Evolutionary conservation across 2,797 vertebrate genomes (phyloP).

Genomic region (Salarias fasciatus): DNA sequence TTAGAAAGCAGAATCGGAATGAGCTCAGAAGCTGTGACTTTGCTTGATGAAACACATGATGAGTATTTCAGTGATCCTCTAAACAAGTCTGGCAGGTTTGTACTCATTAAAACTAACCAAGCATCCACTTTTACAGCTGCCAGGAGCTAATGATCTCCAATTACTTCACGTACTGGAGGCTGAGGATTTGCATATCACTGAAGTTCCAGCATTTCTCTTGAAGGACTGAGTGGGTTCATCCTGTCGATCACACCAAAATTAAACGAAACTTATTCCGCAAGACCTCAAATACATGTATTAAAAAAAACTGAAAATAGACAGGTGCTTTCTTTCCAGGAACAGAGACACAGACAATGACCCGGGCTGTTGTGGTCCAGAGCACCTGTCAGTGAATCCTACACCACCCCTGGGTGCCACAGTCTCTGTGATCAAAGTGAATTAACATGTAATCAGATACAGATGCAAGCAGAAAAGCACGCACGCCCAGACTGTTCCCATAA

Average conservation of each 20-base stretch:
- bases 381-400: slow-evolving; percentile 61
- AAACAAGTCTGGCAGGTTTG: slow-evolving; percentile 21
- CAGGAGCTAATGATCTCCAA: slow-evolving; percentile 19
- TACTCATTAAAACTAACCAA: slow-evolving; percentile 44
- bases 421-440: slow-evolving; percentile 59
- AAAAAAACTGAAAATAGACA: too few species aligned
- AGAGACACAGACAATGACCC: background rate
- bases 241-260: background rate
- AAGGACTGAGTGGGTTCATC: background rate
- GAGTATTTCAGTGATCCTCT: slow-evolving; percentile 15
- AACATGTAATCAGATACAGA: slow-evolving; percentile 61
- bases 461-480: slow-evolving; percentile 51
- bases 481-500: slow-evolving; percentile 26
- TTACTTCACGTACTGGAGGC: background rate
- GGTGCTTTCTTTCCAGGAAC: too few species aligned
- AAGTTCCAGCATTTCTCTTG: background rate
- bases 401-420: slow-evolving; percentile 42
- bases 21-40: background rate
- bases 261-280: background rate
- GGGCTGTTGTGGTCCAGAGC: slow-evolving; percentile 19
- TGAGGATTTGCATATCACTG: background rate
- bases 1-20: slow-evolving; percentile 5
- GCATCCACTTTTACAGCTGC: slow-evolving; percentile 35
- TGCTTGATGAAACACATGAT: background rate
- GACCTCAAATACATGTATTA: background rate